phyloP scores from a whole-genome alignment of 1,140 invertebrate species.

The Aphis gossypii region DNA sequence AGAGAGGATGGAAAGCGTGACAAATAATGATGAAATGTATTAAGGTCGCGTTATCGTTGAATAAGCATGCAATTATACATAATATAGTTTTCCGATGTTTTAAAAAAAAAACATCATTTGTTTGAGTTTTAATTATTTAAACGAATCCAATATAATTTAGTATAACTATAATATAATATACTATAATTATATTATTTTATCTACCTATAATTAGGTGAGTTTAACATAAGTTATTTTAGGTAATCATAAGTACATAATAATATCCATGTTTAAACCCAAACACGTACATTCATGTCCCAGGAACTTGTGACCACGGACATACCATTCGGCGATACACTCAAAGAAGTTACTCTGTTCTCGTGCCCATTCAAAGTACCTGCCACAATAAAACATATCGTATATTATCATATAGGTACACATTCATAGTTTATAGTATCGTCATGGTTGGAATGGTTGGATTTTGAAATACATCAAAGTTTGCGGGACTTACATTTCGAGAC shows the following conservation, averaged over 20 bases:
- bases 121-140: neutral
- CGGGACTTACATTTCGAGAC: neutral
- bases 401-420: neutral
- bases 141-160: neutral
- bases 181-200: neutral
- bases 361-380: constrained; percentile 80
- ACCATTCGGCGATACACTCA: constrained; percentile 81
- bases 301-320: constrained; percentile 85
- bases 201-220: neutral
- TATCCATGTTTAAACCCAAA: constrained; percentile 76
- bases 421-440: neutral
- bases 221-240: neutral
- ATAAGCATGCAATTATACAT: constrained; percentile 23
- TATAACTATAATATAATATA: neutral
- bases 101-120: neutral
- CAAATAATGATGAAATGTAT: constrained; percentile 38
- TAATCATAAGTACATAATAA: neutral
- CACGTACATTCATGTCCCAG: constrained; percentile 85
- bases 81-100: constrained; percentile 10
- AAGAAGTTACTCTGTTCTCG: constrained; percentile 87
- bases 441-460: neutral
- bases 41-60: constrained; percentile 10
- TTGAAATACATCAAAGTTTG: neutral
- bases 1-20: constrained; percentile 56
- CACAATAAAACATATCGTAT: constrained; percentile 61